phyloP scores from a whole-genome alignment of 2,113 vertebrate genomes.

The Sardina pilchardus region DNA sequence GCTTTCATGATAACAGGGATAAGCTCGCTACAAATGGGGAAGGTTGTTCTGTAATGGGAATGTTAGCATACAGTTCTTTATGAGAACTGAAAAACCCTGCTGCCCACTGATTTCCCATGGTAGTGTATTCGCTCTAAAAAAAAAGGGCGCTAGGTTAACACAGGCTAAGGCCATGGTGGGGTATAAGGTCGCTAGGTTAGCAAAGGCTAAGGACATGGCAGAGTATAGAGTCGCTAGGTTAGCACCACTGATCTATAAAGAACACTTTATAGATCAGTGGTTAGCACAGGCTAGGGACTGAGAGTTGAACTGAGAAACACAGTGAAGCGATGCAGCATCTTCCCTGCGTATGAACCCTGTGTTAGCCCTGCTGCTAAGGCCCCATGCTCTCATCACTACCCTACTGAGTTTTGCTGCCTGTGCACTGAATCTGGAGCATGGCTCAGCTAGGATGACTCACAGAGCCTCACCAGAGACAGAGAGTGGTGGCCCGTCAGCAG shows the following conservation, averaged over 20 bases:
- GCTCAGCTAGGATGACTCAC: slow-evolving; percentile 32
- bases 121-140: background rate
- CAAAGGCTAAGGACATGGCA: too few relatives aligned
- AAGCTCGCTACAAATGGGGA: background rate
- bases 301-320: background rate
- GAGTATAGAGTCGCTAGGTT: too few relatives aligned
- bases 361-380: background rate
- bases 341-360: background rate
- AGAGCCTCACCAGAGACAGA: slow-evolving; percentile 16
- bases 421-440: background rate
- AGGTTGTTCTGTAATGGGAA: background rate
- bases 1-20: background rate
- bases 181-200: too few relatives aligned
- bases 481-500: slow-evolving; percentile 19
- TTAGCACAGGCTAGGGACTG: background rate
- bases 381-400: background rate
- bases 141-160: background rate
- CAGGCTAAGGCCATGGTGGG: too few relatives aligned
- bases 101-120: background rate
- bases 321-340: background rate
- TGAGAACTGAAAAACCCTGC: slow-evolving; percentile 17
- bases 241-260: too few relatives aligned
- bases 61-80: background rate
- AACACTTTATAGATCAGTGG: too few relatives aligned
- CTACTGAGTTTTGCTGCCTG: background rate